Evolutionary conservation across 2,888 invertebrate species (phyloP), one percentile per base, ranked within the genome.

Genomic region (Gibbula magus): DNA sequence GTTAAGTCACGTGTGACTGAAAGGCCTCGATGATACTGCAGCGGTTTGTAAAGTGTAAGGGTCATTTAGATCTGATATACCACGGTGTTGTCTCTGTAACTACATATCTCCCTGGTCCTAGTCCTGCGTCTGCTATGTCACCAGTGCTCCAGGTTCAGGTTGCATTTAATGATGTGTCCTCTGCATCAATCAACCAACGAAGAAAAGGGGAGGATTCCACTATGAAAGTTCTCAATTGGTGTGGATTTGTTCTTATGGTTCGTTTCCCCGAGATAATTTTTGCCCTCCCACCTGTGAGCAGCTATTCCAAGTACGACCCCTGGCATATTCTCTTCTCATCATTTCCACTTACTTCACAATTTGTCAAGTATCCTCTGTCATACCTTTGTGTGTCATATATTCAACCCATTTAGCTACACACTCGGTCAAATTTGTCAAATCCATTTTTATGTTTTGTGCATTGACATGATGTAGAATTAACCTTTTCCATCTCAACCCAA

Each of bases 121-220:
- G 25, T 29, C 29, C 29, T 61, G 61, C 1, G 45, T 45, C 45
- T 29, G 29, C 61, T 61, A 25, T 25, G 29, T 61, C 8, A 2
- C 61, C 18, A 29, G 61, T 25, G 2, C 61, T 18, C 10, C 29
- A 5, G 29, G 29, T 16, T 61, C 61, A 25, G 29, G 18, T 61
- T 61, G 61, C 61, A 61, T n/a, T 61, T 61, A 61, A 61, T 61
- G 25, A 61, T 25, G 61, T 25, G 61, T 61, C 61, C 29, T 61
- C 61, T 25, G 25, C 61, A 29, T 61, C 61, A 61, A 22, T 61
- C 61, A 20, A 16, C 13, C 1, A 13, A 61, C 61, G 25, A 61
- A 45, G 25, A 22, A 1, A 22, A 8, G 61, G 29, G 29, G 61
- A 61, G 61, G 22, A 25, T 29, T 61, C 25, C 29, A 29, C 29